Base-by-base conservation (phyloP, 2,797 vertebrate genomes). In the Hafferia zeledoni region DNA sequence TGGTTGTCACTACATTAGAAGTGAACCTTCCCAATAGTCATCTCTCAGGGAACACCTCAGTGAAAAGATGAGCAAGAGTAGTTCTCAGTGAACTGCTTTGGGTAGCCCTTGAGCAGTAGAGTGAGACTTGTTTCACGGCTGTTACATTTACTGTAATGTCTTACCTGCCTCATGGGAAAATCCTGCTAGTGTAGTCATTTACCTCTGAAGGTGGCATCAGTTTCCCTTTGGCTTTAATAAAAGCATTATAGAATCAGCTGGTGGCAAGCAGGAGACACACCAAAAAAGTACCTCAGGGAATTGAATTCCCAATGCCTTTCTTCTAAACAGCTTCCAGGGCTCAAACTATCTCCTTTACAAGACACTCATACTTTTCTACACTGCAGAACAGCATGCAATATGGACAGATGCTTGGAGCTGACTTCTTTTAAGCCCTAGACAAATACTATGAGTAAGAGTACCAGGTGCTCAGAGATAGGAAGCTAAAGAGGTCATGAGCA, bases 391-490 rank as follows among this genome's bases (percentile, higher is more conserved):
- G 49, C 30, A 22, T 25, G 4, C 22, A 65, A 8, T 6, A 3
- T 16, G 65, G 16, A 31, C 14, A 83, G 55, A n/a, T 53, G 19
- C 35, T 77, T 41, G 17, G 25, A 53, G 13, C 15, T 75, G 41
- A 75, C 33, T 61, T 75, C 23, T 78, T 76, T 52, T 17, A 76
- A 77, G 30, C 10, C 28, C 13, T n/a, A 49, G 70, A 65, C 37
- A 70, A 76, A 31, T 2, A 35, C 0, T 0, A 11, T 18, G 9
- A 0, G 0, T 53, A 39, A 61, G 25, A 74, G 12, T 30, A 41
- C 15, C 41, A 46, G 27, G 47, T 72, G 33, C 31, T 83, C 57
- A 56, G 13, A 16, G 17, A 13, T 64, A 43, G 39, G 53, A 33
- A 6, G 6, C 19, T 72, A 14, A 88, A 68, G 41, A 65, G 72